Base-by-base conservation (phyloP, 2,888 invertebrate genomes). In the Xanthia icteritia region DNA sequence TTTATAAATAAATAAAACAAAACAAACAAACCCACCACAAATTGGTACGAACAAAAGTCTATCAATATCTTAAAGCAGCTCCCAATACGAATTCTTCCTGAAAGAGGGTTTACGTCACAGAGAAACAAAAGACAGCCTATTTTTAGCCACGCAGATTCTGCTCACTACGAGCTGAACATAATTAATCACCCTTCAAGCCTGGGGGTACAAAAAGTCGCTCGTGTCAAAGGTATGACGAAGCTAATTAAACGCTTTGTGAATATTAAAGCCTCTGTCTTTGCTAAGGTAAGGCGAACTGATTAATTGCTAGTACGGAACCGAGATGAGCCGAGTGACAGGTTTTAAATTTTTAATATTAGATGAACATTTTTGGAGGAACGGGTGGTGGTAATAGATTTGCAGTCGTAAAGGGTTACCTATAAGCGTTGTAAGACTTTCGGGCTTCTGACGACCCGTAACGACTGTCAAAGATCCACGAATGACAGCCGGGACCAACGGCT, bases 171-270 rank as follows among this genome's bases (percentile, higher is more conserved):
- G 15, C 31, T 54, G 20, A 66, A 65, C 73, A 70, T 85, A 80
- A 88, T 88, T 88, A 88, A 88, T 86, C 77, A 83, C 84, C 68
- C 58, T 71, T 68, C 76, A 61, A 67, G 61, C 74, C 79, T 56
- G 8, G 45, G 64, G 83, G 72, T 75, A 79, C 86, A 88, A 85
- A 88, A 85, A 85, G 79, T 81, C 71, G 78, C 73, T 67, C 92
- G 92, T 92, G 92, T 90, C 90, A 89, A 89, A 89, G 87, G 86
- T 91, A 87, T 92, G 92, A 92, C 88, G 92, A 92, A 90, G 90
- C 88, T 89, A 90, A 92, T 92, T 89, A 91, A 83, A 86, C 68
- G 79, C 83, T 84, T 83, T 82, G 86, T 73, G 79, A 84, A 69
- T 73, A 84, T 73, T 82, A 76, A 15, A 82, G 86, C 79, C 78